Evolutionary conservation across 2,888 invertebrate species (phyloP).

Genomic region (Sphaeridia pumilis): DNA sequence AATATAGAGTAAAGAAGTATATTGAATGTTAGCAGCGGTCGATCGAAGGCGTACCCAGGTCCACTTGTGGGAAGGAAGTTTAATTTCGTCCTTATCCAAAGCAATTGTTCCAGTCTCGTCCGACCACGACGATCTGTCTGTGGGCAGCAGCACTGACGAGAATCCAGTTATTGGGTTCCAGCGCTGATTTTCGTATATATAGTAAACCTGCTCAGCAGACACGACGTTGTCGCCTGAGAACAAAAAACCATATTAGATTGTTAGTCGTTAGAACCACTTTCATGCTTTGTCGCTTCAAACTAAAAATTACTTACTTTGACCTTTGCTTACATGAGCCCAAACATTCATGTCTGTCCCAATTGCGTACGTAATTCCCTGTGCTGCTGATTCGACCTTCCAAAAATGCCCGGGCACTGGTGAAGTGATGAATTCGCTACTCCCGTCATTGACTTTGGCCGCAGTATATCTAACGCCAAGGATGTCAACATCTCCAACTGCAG

Average conservation of each 20-base stretch:
- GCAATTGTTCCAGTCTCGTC: constrained; percentile 73
- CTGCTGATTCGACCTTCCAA: constrained; percentile 60
- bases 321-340: constrained; percentile 69
- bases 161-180: constrained; percentile 88
- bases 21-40: constrained; percentile 1
- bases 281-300: not conserved
- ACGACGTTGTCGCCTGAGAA: constrained; percentile 24
- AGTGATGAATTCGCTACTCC: constrained; percentile 33
- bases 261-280: too few relatives aligned
- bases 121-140: constrained; percentile 81
- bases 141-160: constrained; percentile 66
- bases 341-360: constrained; percentile 74
- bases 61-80: constrained; percentile 74
- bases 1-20: constrained; percentile 9
- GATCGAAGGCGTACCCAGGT: constrained; percentile 55
- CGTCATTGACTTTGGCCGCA: constrained; percentile 37
- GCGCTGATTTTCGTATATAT: constrained; percentile 80
- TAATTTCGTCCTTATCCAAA: constrained; percentile 72
- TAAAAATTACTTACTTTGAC: constrained; percentile 14
- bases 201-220: constrained; percentile 73
- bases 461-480: constrained; percentile 51
- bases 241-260: not conserved
- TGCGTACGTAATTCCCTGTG: constrained; percentile 77
- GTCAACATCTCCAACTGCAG: constrained; percentile 63
- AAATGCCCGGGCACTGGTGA: constrained; percentile 67